Conservation (phyloP, 2,888 invertebrate species). For the Alviniconcha strummeri region DNA sequence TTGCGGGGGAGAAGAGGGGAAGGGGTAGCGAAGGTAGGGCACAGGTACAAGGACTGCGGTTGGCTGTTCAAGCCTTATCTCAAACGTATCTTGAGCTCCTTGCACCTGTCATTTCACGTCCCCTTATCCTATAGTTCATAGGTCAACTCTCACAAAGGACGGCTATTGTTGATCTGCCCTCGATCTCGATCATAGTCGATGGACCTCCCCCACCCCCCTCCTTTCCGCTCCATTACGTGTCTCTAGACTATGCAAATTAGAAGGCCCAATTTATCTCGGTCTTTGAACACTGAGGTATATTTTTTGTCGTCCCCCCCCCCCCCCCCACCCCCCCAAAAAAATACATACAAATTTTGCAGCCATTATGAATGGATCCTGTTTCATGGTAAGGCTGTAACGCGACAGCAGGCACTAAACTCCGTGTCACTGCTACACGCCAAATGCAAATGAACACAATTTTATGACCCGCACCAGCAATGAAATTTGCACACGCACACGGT, state of each 20-base stretch:
- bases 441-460: slow-evolving; percentile 9
- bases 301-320: no score
- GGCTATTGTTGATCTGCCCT: slow-evolving; percentile 21
- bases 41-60: neutral
- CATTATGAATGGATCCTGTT: no score
- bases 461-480: neutral
- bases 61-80: neutral
- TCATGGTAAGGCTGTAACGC: no score
- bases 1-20: neutral
- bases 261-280: no score
- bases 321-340: no score
- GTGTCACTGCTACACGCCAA: neutral
- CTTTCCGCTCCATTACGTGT: slow-evolving; percentile 13
- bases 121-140: slow-evolving; percentile 3
- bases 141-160: slow-evolving; percentile 6
- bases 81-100: slow-evolving; percentile 1
- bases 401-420: no score
- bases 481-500: no score
- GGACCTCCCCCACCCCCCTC: neutral
- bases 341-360: no score
- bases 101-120: slow-evolving; percentile 25
- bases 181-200: neutral
- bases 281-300: no score
- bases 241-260: neutral
- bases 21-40: neutral